phyloP scores from a whole-genome alignment of 2,113 vertebrate genomes.

The Callithrix jacchus region DNA sequence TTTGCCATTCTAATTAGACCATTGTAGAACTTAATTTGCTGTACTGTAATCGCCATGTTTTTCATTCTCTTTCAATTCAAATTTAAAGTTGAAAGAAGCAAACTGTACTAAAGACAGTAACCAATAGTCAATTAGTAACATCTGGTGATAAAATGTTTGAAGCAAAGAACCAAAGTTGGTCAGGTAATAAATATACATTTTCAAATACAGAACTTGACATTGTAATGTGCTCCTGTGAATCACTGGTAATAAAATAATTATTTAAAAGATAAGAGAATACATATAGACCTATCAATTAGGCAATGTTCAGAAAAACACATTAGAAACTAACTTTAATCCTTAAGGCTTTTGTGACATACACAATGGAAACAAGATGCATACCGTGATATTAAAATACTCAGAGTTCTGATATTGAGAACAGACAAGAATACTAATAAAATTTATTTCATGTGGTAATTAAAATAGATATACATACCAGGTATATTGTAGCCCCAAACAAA shows the following conservation, averaged over 20 bases:
- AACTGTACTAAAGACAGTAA: not conserved
- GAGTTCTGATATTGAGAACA: not conserved
- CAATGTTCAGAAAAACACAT: not conserved
- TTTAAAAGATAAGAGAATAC: not conserved
- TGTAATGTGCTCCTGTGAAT: not conserved
- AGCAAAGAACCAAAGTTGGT: not conserved
- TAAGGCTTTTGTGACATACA: not conserved
- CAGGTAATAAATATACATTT: not conserved
- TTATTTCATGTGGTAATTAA: not conserved
- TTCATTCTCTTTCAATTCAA: slow-evolving; percentile 50
- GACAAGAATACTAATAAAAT: not conserved
- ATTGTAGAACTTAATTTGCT: slow-evolving; percentile 62
- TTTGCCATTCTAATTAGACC: slow-evolving; percentile 60
- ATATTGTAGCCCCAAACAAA: not conserved
- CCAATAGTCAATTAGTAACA: slow-evolving; percentile 28
- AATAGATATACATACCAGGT: not conserved
- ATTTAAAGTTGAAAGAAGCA: slow-evolving; percentile 48
- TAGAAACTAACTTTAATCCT: not conserved
- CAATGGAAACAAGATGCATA: not conserved
- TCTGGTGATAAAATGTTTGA: slow-evolving; percentile 31
- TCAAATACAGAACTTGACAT: not conserved
- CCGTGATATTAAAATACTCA: not conserved
- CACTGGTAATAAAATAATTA: not conserved
- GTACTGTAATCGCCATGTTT: slow-evolving; percentile 52
- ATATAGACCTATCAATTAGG: not conserved